Conservation (phyloP, 2,797 vertebrate genomes). For the Cuculus canorus region DNA sequence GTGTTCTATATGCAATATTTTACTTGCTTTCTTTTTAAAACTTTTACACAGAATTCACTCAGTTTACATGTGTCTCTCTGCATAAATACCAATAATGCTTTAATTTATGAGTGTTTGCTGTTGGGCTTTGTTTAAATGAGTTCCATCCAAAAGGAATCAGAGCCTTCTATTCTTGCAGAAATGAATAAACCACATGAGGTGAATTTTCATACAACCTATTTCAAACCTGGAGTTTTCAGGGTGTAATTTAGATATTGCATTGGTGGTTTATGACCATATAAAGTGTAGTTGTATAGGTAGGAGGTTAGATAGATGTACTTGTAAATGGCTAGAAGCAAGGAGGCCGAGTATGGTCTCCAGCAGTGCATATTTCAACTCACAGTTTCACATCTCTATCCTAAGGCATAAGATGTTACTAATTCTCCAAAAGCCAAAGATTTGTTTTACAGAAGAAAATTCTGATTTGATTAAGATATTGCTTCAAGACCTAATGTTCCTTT, state of each 20-base stretch:
- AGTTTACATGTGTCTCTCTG: slow-evolving; percentile 3
- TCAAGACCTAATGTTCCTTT: slow-evolving; percentile 71
- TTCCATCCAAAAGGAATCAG: slow-evolving; percentile 64
- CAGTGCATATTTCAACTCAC: slow-evolving; percentile 76
- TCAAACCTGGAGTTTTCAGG: slow-evolving; percentile 70
- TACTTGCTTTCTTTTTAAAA: not conserved
- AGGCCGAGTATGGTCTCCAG: slow-evolving; percentile 60
- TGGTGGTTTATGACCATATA: slow-evolving; percentile 70
- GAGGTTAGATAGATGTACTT: slow-evolving; percentile 67
- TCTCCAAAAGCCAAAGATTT: slow-evolving; percentile 78
- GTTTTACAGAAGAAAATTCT: slow-evolving; percentile 76
- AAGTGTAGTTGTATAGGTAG: slow-evolving; percentile 73
- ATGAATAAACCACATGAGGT: slow-evolving; percentile 70
- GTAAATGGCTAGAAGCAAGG: slow-evolving; percentile 72
- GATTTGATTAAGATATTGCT: slow-evolving; percentile 80
- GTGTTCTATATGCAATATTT: not conserved
- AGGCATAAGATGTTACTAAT: slow-evolving; percentile 77
- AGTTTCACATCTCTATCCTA: slow-evolving; percentile 75
- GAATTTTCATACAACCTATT: slow-evolving; percentile 69
- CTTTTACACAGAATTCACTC: not conserved
- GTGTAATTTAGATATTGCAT: slow-evolving; percentile 74
- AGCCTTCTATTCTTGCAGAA: slow-evolving; percentile 67
- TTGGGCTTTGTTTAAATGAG: slow-evolving; percentile 77
- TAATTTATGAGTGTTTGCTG: slow-evolving; percentile 70
- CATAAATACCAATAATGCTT: slow-evolving; percentile 63